A percentile compares a stretch with the other conserved stretches of the same genome.
Evolutionary conservation across 2,888 invertebrate genomes (phyloP).

Genomic region (Nephrotoma flavescens): DNA sequence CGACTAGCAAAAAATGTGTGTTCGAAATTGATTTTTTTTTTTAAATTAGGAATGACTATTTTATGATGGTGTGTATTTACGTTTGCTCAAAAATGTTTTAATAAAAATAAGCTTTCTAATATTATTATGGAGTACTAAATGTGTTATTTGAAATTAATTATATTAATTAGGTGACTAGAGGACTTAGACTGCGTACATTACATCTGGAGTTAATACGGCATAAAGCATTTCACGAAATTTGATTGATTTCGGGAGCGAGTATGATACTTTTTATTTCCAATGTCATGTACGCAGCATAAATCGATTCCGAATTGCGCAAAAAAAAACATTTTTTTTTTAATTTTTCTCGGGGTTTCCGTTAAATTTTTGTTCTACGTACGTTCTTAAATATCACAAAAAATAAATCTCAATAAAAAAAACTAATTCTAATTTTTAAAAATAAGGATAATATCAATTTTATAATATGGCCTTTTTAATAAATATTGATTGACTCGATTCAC

Average conservation of each 20-base stretch:
- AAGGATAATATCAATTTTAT: neutral
- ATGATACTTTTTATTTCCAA: too few species aligned
- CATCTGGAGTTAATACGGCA: too few species aligned
- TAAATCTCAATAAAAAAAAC: neutral
- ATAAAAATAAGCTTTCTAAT: neutral
- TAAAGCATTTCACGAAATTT: too few species aligned
- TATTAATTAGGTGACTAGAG: neutral
- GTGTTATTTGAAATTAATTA: neutral
- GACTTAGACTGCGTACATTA: too few species aligned
- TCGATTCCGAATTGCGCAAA: neutral
- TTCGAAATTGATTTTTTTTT: neutral
- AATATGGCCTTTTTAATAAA: neutral
- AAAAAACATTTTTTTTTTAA: neutral
- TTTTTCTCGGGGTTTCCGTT: neutral
- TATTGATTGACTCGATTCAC: neutral
- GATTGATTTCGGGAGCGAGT: too few species aligned
- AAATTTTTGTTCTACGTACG: neutral
- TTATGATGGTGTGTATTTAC: neutral
- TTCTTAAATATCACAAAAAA: neutral
- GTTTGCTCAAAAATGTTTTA: neutral
- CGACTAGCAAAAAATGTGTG: neutral
- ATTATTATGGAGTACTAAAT: neutral
- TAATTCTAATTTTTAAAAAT: neutral
- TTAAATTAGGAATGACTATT: neutral
- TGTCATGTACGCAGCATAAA: too few species aligned